Evolutionary conservation across 2,113 vertebrate genomes (phyloP).

Genomic region (Xenotilapia flavipinnis): DNA sequence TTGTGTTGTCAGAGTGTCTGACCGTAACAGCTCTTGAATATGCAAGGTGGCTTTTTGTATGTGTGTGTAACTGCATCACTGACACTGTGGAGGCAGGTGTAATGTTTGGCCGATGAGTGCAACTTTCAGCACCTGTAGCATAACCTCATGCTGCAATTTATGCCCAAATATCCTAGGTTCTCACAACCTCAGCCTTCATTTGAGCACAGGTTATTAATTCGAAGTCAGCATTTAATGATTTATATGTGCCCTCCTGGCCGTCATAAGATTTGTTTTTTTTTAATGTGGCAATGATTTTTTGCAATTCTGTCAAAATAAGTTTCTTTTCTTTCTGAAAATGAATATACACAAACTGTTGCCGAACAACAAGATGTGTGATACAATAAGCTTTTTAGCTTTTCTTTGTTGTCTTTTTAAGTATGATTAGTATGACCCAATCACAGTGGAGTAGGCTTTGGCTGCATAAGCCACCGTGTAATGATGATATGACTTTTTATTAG

Average conservation of each 20-base stretch:
- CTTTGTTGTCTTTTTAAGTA: neutral
- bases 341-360: neutral
- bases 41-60: neutral
- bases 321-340: neutral
- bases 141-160: neutral
- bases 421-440: neutral
- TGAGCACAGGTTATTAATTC: neutral
- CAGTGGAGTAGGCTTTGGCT: neutral
- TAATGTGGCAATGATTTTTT: neutral
- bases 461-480: neutral
- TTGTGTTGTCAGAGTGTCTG: neutral
- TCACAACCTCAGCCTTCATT: neutral
- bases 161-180: neutral
- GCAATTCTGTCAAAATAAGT: neutral
- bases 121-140: neutral
- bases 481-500: neutral
- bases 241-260: neutral
- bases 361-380: neutral
- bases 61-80: neutral
- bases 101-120: neutral
- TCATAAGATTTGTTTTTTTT: accelerated
- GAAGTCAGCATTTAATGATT: neutral
- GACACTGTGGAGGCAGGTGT: neutral
- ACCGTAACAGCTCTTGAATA: neutral
- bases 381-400: neutral